phyloP scores from a whole-genome alignment of 2,797 vertebrate genomes.

The Apogon talboti region DNA sequence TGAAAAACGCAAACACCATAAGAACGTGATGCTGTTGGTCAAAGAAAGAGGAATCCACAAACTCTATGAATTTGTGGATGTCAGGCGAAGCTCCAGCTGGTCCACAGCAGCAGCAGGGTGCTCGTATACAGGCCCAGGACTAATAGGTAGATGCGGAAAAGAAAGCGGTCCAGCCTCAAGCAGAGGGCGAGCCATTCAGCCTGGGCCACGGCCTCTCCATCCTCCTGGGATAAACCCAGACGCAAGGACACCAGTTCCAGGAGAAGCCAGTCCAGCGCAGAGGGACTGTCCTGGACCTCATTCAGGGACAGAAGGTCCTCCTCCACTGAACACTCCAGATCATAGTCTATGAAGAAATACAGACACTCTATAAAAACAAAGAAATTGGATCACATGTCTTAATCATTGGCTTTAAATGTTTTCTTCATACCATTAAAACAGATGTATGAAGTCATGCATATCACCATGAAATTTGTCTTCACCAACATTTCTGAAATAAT shows the following conservation, averaged over 20 bases:
- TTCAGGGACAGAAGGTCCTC: slow-evolving; percentile 78
- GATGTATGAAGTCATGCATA: no score
- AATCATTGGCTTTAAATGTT: no score
- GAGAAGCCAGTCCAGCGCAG: slow-evolving; percentile 82
- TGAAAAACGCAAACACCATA: not conserved
- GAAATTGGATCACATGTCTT: no score
- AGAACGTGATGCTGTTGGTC: not conserved
- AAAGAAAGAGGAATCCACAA: not conserved
- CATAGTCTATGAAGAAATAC: slow-evolving; percentile 66
- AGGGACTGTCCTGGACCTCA: slow-evolving; percentile 60
- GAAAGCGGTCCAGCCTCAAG: slow-evolving; percentile 82
- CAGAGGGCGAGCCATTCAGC: slow-evolving; percentile 85
- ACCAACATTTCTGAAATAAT: no score
- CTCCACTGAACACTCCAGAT: slow-evolving; percentile 74
- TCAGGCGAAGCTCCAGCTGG: slow-evolving; percentile 84
- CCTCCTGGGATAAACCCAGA: slow-evolving; percentile 77
- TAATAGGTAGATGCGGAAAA: slow-evolving; percentile 86
- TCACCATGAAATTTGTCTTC: no score
- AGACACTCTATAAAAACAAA: not conserved
- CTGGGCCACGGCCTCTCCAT: slow-evolving; percentile 69
- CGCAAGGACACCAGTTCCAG: slow-evolving; percentile 83
- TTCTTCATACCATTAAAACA: no score
- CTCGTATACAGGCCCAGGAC: slow-evolving; percentile 80
- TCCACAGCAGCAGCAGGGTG: slow-evolving; percentile 87
- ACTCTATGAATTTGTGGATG: not conserved